Evolutionary conservation across 2,113 vertebrate genomes (phyloP), one percentile per base, ranked within the genome.

Genomic region (Siphamia tubifer): DNA sequence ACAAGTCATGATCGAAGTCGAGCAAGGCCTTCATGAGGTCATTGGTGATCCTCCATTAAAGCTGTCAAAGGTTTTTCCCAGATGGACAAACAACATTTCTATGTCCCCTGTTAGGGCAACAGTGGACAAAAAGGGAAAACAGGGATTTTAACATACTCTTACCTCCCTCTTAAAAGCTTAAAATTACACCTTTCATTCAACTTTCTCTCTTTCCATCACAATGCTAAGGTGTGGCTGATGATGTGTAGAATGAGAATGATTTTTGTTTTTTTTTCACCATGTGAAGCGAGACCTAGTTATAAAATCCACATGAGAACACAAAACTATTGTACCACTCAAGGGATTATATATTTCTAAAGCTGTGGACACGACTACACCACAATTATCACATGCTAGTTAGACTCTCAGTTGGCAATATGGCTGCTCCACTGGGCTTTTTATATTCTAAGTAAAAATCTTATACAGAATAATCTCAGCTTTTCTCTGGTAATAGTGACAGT

Each of bases 251-350:
- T 13, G 36, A 51, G 20, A 3, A 9, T 23, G 2, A 55, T 32
- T 70, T 39, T 8, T 35, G 27, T 34, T 42, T 8, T 24, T 11
- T 17, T 8, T 24, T 11, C 15, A 35, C 0, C 1, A 35, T 47
- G 64, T 58, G 66, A 84, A 62, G 10, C 45, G 65, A 80, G 35
- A 74, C 72, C 44, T 0, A 23, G 36, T 36, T 9, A 57, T 27
- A 65, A 43, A 51, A 43, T 44, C 32, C 27, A 20, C 30, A 12
- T 25, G 25, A 43, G 10, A 68, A 63, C 24, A 28, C 9, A 31
- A 48, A 53, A 38, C 55, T 24, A 13, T 65, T 69, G 54, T 70
- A 56, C 42, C n/a, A n/a, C 24, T 31, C 36, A 2, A 69, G 21
- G 42, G 55, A 68, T 47, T 71, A 36, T 2, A 27, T 21, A 6